Conservation (phyloP, 1,140 invertebrate species). For the Drosophila hydei region DNA sequence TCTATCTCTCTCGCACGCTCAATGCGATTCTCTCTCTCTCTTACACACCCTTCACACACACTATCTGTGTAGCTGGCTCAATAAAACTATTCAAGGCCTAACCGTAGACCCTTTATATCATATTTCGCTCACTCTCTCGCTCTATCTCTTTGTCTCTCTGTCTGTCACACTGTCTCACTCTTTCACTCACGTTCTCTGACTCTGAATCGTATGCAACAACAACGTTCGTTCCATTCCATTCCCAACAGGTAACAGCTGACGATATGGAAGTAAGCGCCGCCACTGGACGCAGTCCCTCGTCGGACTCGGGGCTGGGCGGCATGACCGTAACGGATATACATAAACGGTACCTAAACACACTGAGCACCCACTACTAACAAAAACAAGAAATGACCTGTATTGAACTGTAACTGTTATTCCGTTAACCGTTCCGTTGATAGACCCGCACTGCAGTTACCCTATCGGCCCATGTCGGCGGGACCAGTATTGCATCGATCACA, state of each 20-base stretch:
- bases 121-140: constrained; percentile 31
- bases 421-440: constrained; percentile 48
- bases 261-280: constrained; percentile 83
- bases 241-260: constrained; percentile 81
- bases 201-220: constrained; percentile 62
- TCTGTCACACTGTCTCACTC: constrained; percentile 21
- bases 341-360: constrained; percentile 75
- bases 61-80: constrained; percentile 13
- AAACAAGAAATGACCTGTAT: constrained; percentile 46
- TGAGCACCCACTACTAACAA: constrained; percentile 25
- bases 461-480: constrained; percentile 83
- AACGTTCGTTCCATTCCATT: constrained; percentile 70
- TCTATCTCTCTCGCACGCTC: constrained; percentile 8
- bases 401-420: constrained; percentile 34
- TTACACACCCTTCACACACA: constrained; percentile 16
- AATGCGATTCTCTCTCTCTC: constrained; percentile 15
- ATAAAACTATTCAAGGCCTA: constrained; percentile 42
- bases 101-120: constrained; percentile 18
- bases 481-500: constrained; percentile 82
- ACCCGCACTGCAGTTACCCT: constrained; percentile 78
- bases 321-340: constrained; percentile 82
- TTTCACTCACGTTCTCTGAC: constrained; percentile 27
- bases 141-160: constrained; percentile 17
- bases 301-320: constrained; percentile 80
- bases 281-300: constrained; percentile 82